phyloP scores from a whole-genome alignment of 1,140 invertebrate genomes.

The Octopus bimaculoides region DNA sequence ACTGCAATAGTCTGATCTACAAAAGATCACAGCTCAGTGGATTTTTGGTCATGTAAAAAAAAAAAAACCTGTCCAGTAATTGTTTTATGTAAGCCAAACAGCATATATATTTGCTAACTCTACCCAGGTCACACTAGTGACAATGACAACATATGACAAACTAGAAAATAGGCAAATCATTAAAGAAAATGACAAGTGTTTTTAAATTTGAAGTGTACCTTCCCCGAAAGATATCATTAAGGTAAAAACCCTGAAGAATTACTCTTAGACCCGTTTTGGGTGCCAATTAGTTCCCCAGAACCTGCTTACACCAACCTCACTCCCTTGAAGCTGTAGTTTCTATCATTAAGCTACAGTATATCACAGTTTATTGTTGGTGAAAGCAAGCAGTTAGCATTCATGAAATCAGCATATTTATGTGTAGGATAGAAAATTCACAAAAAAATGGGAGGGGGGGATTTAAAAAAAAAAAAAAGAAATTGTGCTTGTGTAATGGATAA shows the following conservation, averaged over 20 bases:
- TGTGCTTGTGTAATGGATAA: too few relatives aligned
- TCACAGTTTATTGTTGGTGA: slow-evolving; percentile 9
- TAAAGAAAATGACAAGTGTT: too few relatives aligned
- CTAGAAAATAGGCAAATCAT: too few relatives aligned
- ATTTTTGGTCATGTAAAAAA: slow-evolving; percentile 6
- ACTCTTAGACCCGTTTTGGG: not conserved
- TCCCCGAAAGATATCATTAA: not conserved
- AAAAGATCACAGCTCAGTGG: slow-evolving; percentile 6
- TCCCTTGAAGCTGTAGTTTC: slow-evolving; percentile 9
- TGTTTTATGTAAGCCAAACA: not conserved
- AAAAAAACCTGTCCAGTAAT: not conserved
- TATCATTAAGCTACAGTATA: slow-evolving; percentile 1
- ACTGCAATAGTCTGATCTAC: slow-evolving; percentile 7
- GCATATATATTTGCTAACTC: not conserved
- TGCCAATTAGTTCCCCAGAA: not conserved
- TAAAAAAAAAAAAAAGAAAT: too few relatives aligned
- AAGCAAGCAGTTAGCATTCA: slow-evolving; percentile 5
- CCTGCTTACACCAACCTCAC: not conserved
- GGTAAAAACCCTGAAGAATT: not conserved
- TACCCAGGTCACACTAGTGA: not conserved
- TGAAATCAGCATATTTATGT: not conserved
- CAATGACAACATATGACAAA: not conserved
- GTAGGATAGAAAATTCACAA: too few relatives aligned
- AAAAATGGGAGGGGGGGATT: too few relatives aligned
- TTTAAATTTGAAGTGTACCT: not conserved